Base-by-base conservation (phyloP, 1,140 invertebrate species). In the Episyrphus balteatus region DNA sequence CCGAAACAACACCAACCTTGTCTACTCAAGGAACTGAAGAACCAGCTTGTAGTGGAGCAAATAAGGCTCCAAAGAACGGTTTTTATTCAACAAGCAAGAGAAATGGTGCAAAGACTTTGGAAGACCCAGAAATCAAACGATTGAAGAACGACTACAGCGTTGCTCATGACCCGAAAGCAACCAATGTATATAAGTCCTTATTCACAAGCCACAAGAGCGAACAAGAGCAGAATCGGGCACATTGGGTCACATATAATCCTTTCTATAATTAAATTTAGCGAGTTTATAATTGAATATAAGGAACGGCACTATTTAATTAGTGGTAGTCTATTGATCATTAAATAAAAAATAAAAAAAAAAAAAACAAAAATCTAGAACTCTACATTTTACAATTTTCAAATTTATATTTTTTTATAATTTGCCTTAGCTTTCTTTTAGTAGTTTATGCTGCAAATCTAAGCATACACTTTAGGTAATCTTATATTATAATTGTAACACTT, bases 161-260 rank as follows among this genome's bases (percentile, higher is more conserved):
- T 37, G 84, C 89, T n/a, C 84, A 92, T 54, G 92, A 98, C 74
- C 88, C 91, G 0, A 88, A 86, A 54, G 83, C 83, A 0, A 87
- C 83, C 48, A 83, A 90, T 67, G 90, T 92, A 1, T 94, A 87
- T 60, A 99, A 98, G 70, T 96, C 92, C 17, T 69, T 99, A 17
- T 99, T 98, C 59, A 98, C 92, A 0, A 79, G 82, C 13, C 89
- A 92, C 65, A 80, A 89, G 61, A 83, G 78, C 41, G 92, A 93
- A 26, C 77, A 86, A 57, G 80, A 85, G 42, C 89, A 97, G 66
- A 77, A 83, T 31, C 83, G 83, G 60, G 91, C 90, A 5, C 92
- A 98, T 67, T 99, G 95, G 95, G 81, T 98, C 44, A 97, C 94
- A 7, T 96, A 92, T 65, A 98, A 98, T 78, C 93, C 93, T 43